Percentiles rank a stretch among this genome's conserved stretches.
These are phyloP conservation scores for Caradrina clavipalpis DNA, from an alignment of 2,888 invertebrate species.

Conservation along the genomic window DNA sequence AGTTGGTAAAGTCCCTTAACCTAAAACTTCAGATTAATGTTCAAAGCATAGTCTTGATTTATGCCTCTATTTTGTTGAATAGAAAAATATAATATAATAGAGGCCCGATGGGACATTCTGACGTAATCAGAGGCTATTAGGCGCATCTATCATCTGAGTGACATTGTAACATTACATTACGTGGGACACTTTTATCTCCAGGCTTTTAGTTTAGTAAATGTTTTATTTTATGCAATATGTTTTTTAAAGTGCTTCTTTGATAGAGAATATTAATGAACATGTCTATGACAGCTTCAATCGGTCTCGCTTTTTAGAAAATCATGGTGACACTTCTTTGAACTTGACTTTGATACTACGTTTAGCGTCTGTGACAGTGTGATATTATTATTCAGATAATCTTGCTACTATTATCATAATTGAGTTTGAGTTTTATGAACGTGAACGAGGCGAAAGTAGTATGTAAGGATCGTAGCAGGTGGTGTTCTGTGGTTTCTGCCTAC, in stretches of 20 bases:
- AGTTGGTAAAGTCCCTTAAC: no score
- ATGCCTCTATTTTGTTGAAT: slow-evolving; percentile 48
- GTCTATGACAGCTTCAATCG: no score
- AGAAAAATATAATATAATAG: slow-evolving; percentile 40
- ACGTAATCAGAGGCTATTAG: slow-evolving; percentile 50
- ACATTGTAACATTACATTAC: slow-evolving; percentile 35
- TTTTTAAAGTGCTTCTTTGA: slow-evolving; percentile 11
- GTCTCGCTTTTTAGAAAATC: no score
- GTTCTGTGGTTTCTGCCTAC: no score
- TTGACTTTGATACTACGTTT: no score
- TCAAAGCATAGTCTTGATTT: slow-evolving; percentile 38
- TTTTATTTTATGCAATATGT: slow-evolving; percentile 20
- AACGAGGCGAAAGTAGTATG: no score
- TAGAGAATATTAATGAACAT: not conserved
- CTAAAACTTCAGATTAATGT: slow-evolving; percentile 30
- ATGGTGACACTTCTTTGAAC: no score
- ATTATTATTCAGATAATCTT: no score
- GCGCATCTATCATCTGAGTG: slow-evolving; percentile 50
- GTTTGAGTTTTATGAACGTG: no score
- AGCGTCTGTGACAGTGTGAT: no score
- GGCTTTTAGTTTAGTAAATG: slow-evolving; percentile 30
- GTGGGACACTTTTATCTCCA: slow-evolving; percentile 35
- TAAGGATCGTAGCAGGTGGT: no score
- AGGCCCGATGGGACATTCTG: slow-evolving; percentile 25
- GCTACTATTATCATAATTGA: no score